Evolutionary conservation across 2,113 vertebrate species (phyloP), one percentile per base, ranked within the genome.

Genomic region (Clarias gariepinus): DNA sequence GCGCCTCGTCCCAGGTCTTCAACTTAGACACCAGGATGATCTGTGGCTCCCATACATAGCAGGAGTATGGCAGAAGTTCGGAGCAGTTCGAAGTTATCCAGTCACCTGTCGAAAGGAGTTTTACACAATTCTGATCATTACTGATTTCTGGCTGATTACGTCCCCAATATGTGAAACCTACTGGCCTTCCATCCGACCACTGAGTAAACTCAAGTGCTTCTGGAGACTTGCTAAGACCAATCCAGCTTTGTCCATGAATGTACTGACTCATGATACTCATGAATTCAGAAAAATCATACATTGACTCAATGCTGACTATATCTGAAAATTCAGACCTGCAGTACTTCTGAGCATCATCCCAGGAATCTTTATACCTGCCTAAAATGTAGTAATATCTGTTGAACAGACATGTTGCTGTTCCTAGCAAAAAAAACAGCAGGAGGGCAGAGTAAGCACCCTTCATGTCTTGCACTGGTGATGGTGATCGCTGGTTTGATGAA

Each of bases 231-330:
- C 33, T 33, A 36, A 80, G n/a, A 80, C 55, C 78, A 3, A 60
- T 81, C 79, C 79, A 81, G n/a, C 53, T 30, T 30, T 16, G 76
- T 28, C 13, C 3, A 33, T 0, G 1, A 53, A 30, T 7, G 7
- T 18, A 30, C n/a, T 1, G 1, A 13, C 0, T 2, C 76, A 60
- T 18, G 30, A 12, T 0, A 12, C 1, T 5, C 1, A 12, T 0
- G 28, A 58, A 58, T 16, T 1, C 1, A 28, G 2, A 7, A 19
- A n/a, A 3, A 33, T 60, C 7, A 5, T 0, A 0, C 0, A 4
- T 1, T 80, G 55, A 21, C 18, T 60, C 7, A 33, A 80, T 4
- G 4, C 28, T 30, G 53, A 13, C 5, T 57, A 81, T 19, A 81
- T 81, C 30, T 23, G 12, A 9, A 18, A 13, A 36, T 0, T 36